phyloP scores from a whole-genome alignment of 1,140 invertebrate species.

The Anastatus disparis region DNA sequence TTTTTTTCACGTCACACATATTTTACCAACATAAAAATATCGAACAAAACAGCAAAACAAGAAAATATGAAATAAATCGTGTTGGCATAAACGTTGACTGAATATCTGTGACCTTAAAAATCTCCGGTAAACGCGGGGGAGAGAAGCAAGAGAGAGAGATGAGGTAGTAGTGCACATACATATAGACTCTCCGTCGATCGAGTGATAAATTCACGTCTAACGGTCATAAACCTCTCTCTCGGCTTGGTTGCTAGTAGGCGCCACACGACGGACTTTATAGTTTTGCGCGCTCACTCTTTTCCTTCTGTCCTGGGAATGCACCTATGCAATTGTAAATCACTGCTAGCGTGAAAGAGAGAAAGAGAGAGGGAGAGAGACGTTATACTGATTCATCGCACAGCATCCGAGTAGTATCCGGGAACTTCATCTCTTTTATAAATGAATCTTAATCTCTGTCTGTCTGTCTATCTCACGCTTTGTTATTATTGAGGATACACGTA shows the following conservation, averaged over 20 bases:
- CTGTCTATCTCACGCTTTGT: not conserved
- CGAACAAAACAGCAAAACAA: too few relatives aligned
- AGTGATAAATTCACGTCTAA: slow-evolving; percentile 25
- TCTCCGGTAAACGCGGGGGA: slow-evolving; percentile 4
- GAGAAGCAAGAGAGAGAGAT: too few relatives aligned
- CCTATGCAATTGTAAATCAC: slow-evolving; percentile 30
- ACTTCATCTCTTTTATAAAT: slow-evolving; percentile 15
- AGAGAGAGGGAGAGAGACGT: too few relatives aligned
- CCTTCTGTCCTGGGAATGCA: slow-evolving; percentile 16
- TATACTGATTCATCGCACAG: slow-evolving; percentile 21
- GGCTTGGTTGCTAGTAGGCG: not conserved
- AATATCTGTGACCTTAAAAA: not conserved
- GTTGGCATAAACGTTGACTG: not conserved
- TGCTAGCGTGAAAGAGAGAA: too few relatives aligned
- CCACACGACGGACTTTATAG: slow-evolving; percentile 11
- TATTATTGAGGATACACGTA: too few relatives aligned
- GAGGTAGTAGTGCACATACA: too few relatives aligned
- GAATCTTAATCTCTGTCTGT: slow-evolving; percentile 30
- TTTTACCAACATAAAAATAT: too few relatives aligned
- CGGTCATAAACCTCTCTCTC: not conserved
- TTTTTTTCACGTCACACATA: too few relatives aligned
- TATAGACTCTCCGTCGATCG: slow-evolving; percentile 17
- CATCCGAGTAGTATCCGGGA: not conserved
- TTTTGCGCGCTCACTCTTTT: slow-evolving; percentile 9
- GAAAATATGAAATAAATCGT: too few relatives aligned